A percentile compares a stretch with the other conserved stretches of the same genome.
Conservation (phyloP, 2,113 vertebrate species). For the Ardeotis arabs region DNA sequence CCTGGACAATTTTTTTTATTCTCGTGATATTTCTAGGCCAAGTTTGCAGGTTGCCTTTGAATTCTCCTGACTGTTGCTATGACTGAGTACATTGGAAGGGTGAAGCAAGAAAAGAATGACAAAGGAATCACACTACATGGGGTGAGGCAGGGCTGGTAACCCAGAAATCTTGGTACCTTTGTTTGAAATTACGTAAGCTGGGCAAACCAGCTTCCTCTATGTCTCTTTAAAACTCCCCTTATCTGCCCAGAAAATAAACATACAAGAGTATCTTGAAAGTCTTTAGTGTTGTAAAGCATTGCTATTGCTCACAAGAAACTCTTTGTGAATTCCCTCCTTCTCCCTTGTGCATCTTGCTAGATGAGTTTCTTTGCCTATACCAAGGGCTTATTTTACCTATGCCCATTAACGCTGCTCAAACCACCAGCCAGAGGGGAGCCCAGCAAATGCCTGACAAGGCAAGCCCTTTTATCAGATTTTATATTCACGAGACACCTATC, state of each 20-base stretch:
- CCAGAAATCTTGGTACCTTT: background rate
- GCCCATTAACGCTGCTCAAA: background rate
- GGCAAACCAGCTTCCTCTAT: background rate
- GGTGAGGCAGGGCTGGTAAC: background rate
- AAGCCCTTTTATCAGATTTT: background rate
- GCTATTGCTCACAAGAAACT: background rate
- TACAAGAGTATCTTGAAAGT: background rate
- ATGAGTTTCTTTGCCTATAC: fast-evolving
- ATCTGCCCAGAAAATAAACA: background rate
- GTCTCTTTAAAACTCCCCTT: background rate
- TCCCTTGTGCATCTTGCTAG: background rate
- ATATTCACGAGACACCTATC: background rate
- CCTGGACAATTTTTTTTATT: fast-evolving
- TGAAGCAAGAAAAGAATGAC: background rate
- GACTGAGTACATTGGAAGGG: fast-evolving
- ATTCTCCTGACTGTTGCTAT: background rate
- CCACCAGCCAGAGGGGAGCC: background rate
- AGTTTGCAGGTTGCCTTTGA: background rate
- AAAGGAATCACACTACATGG: fast-evolving
- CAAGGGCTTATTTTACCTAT: background rate
- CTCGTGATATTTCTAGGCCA: background rate
- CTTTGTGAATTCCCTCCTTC: background rate
- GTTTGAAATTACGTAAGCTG: background rate
- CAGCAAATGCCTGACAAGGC: fast-evolving
- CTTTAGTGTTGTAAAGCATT: background rate